These are phyloP conservation scores for Ashinkailepas kermadecensis DNA, from an alignment of 2,888 invertebrate genomes.

Conservation along the genomic window DNA sequence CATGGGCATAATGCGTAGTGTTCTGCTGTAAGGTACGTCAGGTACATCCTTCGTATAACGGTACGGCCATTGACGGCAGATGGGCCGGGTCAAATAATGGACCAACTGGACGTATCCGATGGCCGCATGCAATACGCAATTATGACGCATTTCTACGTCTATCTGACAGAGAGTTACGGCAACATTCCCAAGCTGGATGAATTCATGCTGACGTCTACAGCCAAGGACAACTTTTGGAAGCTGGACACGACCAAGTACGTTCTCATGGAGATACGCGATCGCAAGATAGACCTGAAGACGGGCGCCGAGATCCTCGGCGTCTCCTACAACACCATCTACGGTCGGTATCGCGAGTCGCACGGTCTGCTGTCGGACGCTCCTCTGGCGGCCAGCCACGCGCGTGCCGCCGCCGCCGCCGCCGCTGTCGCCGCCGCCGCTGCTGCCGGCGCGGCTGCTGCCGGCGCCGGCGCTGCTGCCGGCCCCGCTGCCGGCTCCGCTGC, in stretches of 20 bases:
- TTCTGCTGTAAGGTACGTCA: too few relatives aligned
- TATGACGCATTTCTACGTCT: too few relatives aligned
- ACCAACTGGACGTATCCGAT: too few relatives aligned
- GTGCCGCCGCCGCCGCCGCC: neutral
- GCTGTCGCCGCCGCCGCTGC: neutral
- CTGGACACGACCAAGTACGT: conserved; percentile 16
- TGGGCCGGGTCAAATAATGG: too few relatives aligned
- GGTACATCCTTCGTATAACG: too few relatives aligned
- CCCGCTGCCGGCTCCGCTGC: neutral
- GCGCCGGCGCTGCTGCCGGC: neutral
- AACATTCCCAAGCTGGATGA: conserved; percentile 17
- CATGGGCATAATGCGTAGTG: too few relatives aligned
- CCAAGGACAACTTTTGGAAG: conserved; percentile 5
- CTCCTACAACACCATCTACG: conserved; percentile 23
- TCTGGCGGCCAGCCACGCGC: neutral
- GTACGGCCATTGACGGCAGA: too few relatives aligned
- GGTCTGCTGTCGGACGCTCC: conserved; percentile 18
- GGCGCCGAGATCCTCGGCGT: conserved; percentile 25
- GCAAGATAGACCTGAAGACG: conserved; percentile 25
- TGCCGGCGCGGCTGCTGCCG: neutral
- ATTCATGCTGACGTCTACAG: neutral
- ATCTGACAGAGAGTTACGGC: neutral
- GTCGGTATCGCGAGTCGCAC: conserved; percentile 24
- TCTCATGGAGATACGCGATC: conserved; percentile 3
- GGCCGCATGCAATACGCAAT: too few relatives aligned